Conservation (phyloP, 2,113 vertebrate species). For the Jaculus jaculus region DNA sequence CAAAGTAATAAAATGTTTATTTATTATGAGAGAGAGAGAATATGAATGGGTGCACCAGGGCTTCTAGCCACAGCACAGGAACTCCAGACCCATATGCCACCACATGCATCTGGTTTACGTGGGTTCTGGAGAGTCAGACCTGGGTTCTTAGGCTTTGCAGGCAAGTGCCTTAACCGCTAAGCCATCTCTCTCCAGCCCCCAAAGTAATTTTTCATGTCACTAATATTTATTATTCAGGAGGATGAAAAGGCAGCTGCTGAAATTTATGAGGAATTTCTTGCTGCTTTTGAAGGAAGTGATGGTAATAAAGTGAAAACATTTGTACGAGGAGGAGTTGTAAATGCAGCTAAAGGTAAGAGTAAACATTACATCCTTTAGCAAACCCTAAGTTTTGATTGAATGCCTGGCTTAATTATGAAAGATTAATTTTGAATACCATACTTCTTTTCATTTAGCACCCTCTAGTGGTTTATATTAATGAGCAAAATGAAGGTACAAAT, state of each 20-base stretch:
- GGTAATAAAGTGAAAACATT: slow-evolving; percentile 98
- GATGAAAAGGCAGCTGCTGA: slow-evolving; percentile 98
- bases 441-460: slow-evolving; percentile 42
- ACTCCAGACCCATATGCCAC: no score
- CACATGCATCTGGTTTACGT: no score
- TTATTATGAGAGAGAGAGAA: no score
- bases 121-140: no score
- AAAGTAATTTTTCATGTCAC: background rate
- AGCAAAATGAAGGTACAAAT: background rate
- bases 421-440: background rate
- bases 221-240: slow-evolving; percentile 89
- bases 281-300: slow-evolving; percentile 98
- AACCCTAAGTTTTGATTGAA: background rate
- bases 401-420: background rate
- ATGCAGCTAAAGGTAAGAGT: slow-evolving; percentile 94
- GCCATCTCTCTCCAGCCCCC: background rate
- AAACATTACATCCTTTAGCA: slow-evolving; percentile 3
- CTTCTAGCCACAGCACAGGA: no score
- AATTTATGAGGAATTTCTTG: slow-evolving; percentile 99
- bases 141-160: no score
- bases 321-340: slow-evolving; percentile 97
- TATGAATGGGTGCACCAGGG: no score
- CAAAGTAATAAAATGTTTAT: background rate
- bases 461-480: slow-evolving; percentile 62
- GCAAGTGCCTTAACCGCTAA: background rate